These are phyloP conservation scores for Drosophila affinis DNA, from an alignment of 2,888 invertebrate genomes.

Conservation along the genomic window DNA sequence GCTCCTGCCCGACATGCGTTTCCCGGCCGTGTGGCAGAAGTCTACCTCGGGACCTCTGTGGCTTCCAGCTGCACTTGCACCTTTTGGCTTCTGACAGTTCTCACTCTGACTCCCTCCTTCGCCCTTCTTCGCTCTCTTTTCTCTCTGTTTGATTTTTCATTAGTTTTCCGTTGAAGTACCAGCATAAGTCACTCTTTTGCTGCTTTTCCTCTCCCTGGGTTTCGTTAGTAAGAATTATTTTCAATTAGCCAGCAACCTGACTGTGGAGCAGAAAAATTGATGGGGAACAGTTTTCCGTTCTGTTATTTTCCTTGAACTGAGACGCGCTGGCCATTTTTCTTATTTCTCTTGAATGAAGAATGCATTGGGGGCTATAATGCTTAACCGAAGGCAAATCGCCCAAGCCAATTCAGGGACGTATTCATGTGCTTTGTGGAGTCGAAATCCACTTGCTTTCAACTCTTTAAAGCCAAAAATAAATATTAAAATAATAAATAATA, in stretches of 20 bases:
- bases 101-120: conserved; percentile 7
- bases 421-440: not conserved
- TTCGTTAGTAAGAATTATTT: conserved; percentile 69
- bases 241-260: conserved; percentile 64
- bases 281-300: conserved; percentile 28
- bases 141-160: conserved; percentile 51
- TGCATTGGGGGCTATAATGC: not conserved
- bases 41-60: conserved; percentile 2
- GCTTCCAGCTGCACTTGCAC: conserved; percentile 48
- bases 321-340: conserved; percentile 13
- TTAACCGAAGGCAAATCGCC: not conserved
- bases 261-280: conserved; percentile 31
- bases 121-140: not conserved
- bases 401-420: not conserved
- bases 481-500: no score
- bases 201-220: conserved; percentile 26
- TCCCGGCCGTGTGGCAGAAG: conserved; percentile 14
- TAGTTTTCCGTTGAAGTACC: conserved; percentile 53
- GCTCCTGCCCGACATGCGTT: conserved; percentile 69
- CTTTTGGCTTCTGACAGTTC: conserved; percentile 59
- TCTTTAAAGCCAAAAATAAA: not conserved
- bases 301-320: conserved; percentile 3
- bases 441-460: not conserved
- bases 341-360: conserved; percentile 14
- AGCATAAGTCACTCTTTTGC: conserved; percentile 28